Evolutionary conservation across 2,113 vertebrate species (phyloP), one percentile per base, ranked within the genome.

Genomic region (Elephantulus edwardii): DNA sequence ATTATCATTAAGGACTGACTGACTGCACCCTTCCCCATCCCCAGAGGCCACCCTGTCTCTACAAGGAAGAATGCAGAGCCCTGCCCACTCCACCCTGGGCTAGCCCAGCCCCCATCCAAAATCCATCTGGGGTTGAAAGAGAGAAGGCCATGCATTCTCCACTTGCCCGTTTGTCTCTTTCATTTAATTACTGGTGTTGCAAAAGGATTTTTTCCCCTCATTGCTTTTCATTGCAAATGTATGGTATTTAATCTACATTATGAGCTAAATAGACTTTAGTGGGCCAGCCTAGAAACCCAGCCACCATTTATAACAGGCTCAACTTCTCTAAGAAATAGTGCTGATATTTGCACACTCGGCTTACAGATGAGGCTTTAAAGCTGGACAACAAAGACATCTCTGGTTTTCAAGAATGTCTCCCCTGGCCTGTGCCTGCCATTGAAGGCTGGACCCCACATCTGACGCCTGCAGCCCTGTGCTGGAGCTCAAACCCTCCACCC

Each of bases 181-280:
- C 91, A 91, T 95, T 95, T 94, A 95, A 94, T 95, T 93, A 95
- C 91, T 94, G 75, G 40, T 91, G 93, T 92, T 79, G 85, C 84
- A 91, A 76, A 78, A 88, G 78, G 81, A 81, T 72, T 91, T 89
- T 93, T 91, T 83, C 80, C 11, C 85, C 33, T 68, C 91, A 30
- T 88, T 92, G 64, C 85, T 91, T 95, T 93, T 94, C 90, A 89
- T 93, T 93, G 86, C 64, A 94, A 77, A 93, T 88, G 44, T 94
- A 26, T 88, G 85, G 89, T 88, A 88, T 92, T 96, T 94, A 86
- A 88, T 88, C 90, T 88, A 72, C 85, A 77, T 96, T 83, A 91
- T 93, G 74, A 94, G 82, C 85, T 95, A 90, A 95, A 93, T 62
- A 92, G 87, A 88, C 66, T 91, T 95, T 93, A 93, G 94, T 90